Percentiles rank a stretch among this genome's conserved stretches.
Conservation (phyloP, 2,888 invertebrate genomes). For the Rotaria socialis region DNA sequence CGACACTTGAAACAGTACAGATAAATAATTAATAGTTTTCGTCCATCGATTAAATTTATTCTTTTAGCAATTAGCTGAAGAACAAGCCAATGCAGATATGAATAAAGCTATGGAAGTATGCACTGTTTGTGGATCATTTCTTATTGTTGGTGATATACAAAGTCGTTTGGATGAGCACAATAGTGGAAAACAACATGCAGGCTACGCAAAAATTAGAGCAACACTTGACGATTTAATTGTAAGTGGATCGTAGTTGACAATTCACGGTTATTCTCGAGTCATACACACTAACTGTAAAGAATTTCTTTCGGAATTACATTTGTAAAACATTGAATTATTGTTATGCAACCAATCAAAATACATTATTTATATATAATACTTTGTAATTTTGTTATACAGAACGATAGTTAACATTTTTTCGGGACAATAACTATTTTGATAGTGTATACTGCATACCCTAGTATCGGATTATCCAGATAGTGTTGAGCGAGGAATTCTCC, state of each 20-base stretch:
- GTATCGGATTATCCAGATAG: too few species aligned
- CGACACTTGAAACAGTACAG: conserved; percentile 63
- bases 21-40: background rate
- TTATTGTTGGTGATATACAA: conserved; percentile 97
- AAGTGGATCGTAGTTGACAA: background rate
- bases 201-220: conserved; percentile 68
- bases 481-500: too few species aligned
- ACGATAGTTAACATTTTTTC: too few species aligned
- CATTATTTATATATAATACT: too few species aligned
- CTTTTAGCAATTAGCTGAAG: conserved; percentile 37
- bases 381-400: too few species aligned
- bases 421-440: too few species aligned
- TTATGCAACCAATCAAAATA: too few species aligned
- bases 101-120: conserved; percentile 80
- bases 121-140: conserved; percentile 91
- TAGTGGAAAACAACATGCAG: conserved; percentile 96
- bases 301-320: too few species aligned
- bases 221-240: conserved; percentile 42
- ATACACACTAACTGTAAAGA: too few species aligned
- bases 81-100: conserved; percentile 25
- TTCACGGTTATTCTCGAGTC: too few species aligned
- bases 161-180: conserved; percentile 94
- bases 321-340: too few species aligned
- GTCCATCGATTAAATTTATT: background rate
- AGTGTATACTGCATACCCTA: too few species aligned